Conservation (phyloP, 2,113 vertebrate genomes). For the Dicaeum eximium region DNA sequence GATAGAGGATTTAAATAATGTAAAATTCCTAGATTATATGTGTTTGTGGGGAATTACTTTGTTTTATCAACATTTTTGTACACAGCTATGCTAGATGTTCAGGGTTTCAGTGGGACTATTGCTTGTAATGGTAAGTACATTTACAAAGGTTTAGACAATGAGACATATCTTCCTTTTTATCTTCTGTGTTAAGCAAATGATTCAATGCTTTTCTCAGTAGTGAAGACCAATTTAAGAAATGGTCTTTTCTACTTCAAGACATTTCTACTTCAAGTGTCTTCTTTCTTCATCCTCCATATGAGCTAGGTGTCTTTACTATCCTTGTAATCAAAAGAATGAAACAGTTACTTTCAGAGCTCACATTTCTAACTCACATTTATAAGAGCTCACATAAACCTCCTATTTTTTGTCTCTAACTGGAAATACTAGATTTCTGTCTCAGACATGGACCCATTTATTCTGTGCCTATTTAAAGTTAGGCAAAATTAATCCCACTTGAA, state of each 20-base stretch:
- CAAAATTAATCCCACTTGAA: background rate
- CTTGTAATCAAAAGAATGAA: background rate
- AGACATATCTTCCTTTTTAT: background rate
- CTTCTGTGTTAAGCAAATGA: background rate
- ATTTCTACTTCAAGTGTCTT: background rate
- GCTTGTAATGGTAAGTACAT: background rate
- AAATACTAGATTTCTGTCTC: background rate
- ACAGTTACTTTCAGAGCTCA: background rate
- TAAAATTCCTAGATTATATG: background rate
- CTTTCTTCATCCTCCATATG: background rate
- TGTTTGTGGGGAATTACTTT: background rate
- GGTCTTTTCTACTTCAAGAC: background rate
- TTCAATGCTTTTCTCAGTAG: background rate
- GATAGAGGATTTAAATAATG: background rate
- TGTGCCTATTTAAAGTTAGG: background rate
- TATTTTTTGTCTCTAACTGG: background rate
- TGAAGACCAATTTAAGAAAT: background rate
- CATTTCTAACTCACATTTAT: background rate
- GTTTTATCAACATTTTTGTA: background rate
- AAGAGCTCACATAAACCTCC: background rate
- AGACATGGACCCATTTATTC: background rate
- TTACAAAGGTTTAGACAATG: background rate
- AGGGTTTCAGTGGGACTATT: background rate
- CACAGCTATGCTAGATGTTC: background rate
- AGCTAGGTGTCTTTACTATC: background rate